Evolutionary conservation across 2,113 vertebrate species (phyloP).

Genomic region (Phylloscopus trochiloides): DNA sequence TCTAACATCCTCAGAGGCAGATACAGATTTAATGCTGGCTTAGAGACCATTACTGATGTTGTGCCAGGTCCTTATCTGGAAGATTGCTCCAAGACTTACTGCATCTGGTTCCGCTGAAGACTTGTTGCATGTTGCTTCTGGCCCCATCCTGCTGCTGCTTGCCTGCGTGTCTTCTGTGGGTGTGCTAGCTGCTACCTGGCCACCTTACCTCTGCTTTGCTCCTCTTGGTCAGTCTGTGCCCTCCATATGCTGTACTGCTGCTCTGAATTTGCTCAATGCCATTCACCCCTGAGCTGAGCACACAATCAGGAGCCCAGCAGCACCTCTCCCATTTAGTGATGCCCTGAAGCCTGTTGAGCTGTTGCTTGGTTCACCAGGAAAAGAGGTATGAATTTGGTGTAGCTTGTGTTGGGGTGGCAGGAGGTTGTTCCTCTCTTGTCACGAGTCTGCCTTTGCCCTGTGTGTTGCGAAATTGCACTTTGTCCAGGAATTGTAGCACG

Average conservation of each 20-base stretch:
- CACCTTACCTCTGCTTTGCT: not conserved
- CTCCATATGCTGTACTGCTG: not conserved
- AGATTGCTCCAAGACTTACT: not conserved
- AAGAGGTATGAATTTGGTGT: not conserved
- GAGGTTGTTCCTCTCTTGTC: not conserved
- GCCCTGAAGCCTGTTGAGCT: not conserved
- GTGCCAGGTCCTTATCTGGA: not conserved
- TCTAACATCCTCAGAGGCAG: not conserved
- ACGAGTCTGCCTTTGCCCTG: not conserved
- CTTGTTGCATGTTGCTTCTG: not conserved
- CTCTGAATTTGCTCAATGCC: not conserved
- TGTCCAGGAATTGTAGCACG: not conserved
- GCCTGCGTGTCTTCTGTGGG: not conserved
- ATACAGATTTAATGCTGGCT: not conserved
- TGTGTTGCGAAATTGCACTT: accelerated
- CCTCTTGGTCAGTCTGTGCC: not conserved
- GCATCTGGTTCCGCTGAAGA: not conserved
- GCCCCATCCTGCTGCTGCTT: not conserved
- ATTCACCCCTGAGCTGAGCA: not conserved
- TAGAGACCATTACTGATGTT: not conserved
- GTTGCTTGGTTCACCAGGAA: not conserved
- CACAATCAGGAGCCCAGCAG: accelerated
- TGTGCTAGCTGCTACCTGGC: not conserved
- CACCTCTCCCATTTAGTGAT: accelerated
- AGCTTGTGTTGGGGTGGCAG: not conserved